Percentiles rank a stretch among this genome's conserved stretches.
These are phyloP conservation scores for Heliconius cydno DNA, from an alignment of 2,888 invertebrate genomes.

Conservation along the genomic window DNA sequence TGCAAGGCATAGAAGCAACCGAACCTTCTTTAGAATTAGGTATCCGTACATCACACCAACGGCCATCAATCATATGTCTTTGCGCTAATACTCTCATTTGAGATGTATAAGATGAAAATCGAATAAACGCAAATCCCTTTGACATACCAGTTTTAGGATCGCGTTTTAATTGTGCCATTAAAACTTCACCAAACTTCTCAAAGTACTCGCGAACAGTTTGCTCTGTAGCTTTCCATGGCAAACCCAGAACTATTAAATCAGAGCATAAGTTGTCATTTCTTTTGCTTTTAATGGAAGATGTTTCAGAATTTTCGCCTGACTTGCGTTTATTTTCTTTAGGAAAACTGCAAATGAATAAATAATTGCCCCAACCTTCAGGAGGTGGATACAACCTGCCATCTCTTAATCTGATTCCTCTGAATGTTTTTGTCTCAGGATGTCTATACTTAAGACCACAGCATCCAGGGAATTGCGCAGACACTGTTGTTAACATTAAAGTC, in stretches of 20 bases:
- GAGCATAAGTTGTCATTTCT: slow-evolving; percentile 96
- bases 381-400: slow-evolving; percentile 97
- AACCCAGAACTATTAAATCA: slow-evolving; percentile 98
- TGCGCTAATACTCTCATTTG: slow-evolving; percentile 97
- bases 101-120: slow-evolving; percentile 97
- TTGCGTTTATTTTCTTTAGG: slow-evolving; percentile 97
- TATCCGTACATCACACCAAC: slow-evolving; percentile 99
- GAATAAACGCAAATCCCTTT: slow-evolving; percentile 99
- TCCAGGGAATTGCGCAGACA: slow-evolving; percentile 98
- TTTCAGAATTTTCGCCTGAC: slow-evolving; percentile 93
- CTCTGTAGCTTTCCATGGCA: slow-evolving; percentile 99
- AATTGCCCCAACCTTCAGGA: slow-evolving; percentile 92
- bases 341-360: slow-evolving; percentile 91
- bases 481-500: slow-evolving; percentile 94
- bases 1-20: slow-evolving; percentile 88
- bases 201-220: slow-evolving; percentile 98
- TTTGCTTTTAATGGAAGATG: slow-evolving; percentile 95
- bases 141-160: slow-evolving; percentile 96
- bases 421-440: slow-evolving; percentile 95
- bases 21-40: slow-evolving; percentile 95
- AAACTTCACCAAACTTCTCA: slow-evolving; percentile 97
- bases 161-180: slow-evolving; percentile 98
- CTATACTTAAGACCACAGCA: slow-evolving; percentile 98
- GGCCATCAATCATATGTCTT: slow-evolving; percentile 97
- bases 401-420: slow-evolving; percentile 94